Percentiles rank a stretch among this genome's conserved stretches.
phyloP scores from a whole-genome alignment of 2,888 invertebrate genomes.

The Caenorhabditis sp. region DNA sequence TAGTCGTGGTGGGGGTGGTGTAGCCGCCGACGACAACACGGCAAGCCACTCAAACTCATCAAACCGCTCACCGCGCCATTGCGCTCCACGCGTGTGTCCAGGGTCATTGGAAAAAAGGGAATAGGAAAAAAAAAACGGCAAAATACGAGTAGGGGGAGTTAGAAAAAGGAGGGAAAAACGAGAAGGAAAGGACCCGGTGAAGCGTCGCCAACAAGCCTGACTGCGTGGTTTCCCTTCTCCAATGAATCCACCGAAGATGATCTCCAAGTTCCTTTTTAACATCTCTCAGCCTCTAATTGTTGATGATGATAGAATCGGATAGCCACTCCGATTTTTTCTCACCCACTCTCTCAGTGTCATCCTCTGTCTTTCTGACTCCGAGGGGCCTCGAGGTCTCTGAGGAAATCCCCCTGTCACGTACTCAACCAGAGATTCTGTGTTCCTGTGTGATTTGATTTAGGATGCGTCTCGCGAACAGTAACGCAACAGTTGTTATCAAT shows the following conservation, averaged over 20 bases:
- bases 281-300: conserved; percentile 27
- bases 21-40: conserved; percentile 43
- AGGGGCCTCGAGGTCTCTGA: background rate
- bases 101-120: conserved; percentile 43
- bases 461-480: conserved; percentile 17
- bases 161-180: background rate
- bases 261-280: conserved; percentile 31
- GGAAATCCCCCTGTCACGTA: conserved; percentile 9
- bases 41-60: conserved; percentile 62
- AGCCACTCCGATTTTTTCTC: conserved; percentile 33
- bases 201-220: conserved; percentile 12
- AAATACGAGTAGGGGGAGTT: conserved; percentile 30
- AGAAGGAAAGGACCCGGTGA: conserved; percentile 36
- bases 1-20: conserved; percentile 27
- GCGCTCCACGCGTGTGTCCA: conserved; percentile 53
- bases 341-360: conserved; percentile 9
- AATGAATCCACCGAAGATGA: conserved; percentile 31
- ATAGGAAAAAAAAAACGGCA: conserved; percentile 31
- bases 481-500: conserved; percentile 21
- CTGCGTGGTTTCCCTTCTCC: conserved; percentile 23
- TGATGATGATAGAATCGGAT: conserved; percentile 54
- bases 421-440: background rate
- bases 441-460: conserved; percentile 12
- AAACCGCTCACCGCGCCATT: conserved; percentile 63
- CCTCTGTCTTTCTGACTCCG: background rate